phyloP scores from a whole-genome alignment of 1,140 invertebrate species.

The Pogonognathellus flavescens region DNA sequence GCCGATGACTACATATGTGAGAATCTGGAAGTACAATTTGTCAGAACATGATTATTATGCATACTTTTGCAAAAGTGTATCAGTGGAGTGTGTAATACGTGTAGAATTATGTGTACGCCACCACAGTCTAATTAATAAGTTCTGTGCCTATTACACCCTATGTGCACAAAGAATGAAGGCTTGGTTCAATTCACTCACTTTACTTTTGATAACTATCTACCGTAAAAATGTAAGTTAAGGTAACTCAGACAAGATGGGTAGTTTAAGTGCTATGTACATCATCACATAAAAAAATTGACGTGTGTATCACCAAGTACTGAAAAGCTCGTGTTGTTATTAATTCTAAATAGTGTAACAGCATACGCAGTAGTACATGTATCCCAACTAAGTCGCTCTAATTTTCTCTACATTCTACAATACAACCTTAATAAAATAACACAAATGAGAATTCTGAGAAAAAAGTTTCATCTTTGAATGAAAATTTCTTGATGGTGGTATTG shows the following conservation, averaged over 20 bases:
- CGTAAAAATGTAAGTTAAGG: conserved; percentile 36
- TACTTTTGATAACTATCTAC: conserved; percentile 39
- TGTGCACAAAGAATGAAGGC: not conserved
- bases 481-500: not conserved
- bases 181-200: conserved; percentile 34
- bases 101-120: not conserved
- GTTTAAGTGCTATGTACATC: no score
- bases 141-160: not conserved
- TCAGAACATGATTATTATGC: not conserved
- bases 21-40: conserved; percentile 68
- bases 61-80: not conserved
- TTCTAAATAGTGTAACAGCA: no score
- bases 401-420: not conserved
- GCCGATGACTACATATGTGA: conserved; percentile 70
- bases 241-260: not conserved
- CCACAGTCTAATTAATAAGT: conserved; percentile 36
- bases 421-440: not conserved
- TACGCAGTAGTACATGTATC: no score
- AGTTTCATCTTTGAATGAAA: not conserved
- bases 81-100: not conserved
- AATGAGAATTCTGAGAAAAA: not conserved
- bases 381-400: conserved; percentile 47
- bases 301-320: no score
- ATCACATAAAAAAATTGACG: no score
- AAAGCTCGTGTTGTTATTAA: no score